Evolutionary conservation across 1,140 invertebrate species (phyloP).

Genomic region (Eriocheir sinensis): DNA sequence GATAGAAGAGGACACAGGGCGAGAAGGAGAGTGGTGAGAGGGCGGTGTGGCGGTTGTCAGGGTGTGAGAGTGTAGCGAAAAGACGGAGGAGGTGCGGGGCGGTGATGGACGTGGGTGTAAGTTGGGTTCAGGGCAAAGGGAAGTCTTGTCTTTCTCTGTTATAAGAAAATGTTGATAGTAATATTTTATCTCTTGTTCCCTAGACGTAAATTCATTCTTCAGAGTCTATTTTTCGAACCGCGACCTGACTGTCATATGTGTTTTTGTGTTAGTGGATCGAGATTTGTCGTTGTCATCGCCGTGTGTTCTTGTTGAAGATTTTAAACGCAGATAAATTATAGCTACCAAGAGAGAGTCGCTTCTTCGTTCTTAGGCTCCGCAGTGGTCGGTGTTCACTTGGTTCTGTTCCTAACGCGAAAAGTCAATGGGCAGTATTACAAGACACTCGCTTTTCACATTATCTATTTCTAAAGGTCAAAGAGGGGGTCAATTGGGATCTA

Average conservation of each 20-base stretch:
- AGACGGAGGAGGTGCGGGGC: too few relatives aligned
- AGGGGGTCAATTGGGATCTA: too few relatives aligned
- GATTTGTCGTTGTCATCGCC: too few relatives aligned
- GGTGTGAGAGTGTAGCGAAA: too few relatives aligned
- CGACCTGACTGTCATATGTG: not conserved
- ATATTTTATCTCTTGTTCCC: not conserved
- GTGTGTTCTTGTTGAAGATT: constrained; percentile 13
- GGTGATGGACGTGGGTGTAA: not conserved
- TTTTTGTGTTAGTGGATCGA: constrained; percentile 24
- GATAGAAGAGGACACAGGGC: constrained; percentile 18
- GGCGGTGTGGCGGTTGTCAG: too few relatives aligned
- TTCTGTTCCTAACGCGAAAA: not conserved
- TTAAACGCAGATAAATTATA: not conserved
- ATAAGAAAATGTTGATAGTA: too few relatives aligned
- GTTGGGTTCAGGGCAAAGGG: too few relatives aligned
- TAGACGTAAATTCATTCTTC: not conserved
- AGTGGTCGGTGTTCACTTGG: not conserved
- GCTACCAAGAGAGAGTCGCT: too few relatives aligned
- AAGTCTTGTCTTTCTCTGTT: constrained; percentile 6
- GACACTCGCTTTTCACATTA: too few relatives aligned
- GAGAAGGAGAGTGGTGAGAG: too few relatives aligned
- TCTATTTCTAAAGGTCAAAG: too few relatives aligned
- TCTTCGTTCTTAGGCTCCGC: not conserved
- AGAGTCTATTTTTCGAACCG: constrained; percentile 10
- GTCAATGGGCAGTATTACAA: too few relatives aligned